These are phyloP conservation scores for Rhadinocentrus ornatus DNA, from an alignment of 2,797 vertebrate genomes.

Conservation along the genomic window DNA sequence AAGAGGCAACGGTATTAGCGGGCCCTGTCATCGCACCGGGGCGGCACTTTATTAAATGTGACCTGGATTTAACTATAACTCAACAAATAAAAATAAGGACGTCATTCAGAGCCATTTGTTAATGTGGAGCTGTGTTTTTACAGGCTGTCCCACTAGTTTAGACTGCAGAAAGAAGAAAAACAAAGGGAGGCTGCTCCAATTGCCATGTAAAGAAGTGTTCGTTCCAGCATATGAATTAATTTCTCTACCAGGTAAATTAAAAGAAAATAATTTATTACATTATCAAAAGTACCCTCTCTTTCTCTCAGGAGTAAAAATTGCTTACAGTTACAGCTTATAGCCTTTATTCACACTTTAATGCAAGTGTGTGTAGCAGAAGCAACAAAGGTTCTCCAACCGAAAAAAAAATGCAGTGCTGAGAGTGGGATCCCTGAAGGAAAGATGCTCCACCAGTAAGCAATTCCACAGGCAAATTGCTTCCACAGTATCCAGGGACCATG, in stretches of 20 bases:
- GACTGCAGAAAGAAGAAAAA: not conserved
- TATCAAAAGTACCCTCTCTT: not conserved
- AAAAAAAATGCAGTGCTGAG: slow-evolving; percentile 6
- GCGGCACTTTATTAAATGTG: slow-evolving; percentile 71
- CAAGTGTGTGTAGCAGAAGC: not conserved
- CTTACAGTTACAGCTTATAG: too few relatives aligned
- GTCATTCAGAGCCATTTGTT: slow-evolving; percentile 69
- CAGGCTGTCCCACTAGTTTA: slow-evolving; percentile 38
- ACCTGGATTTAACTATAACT: slow-evolving; percentile 78
- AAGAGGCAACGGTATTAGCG: slow-evolving; percentile 64
- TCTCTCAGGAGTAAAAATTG: not conserved
- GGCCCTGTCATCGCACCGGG: slow-evolving; percentile 47
- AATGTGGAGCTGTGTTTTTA: slow-evolving; percentile 49
- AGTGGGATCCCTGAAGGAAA: slow-evolving; percentile 11
- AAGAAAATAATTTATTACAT: not conserved
- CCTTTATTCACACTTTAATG: not conserved
- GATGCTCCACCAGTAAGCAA: slow-evolving; percentile 24
- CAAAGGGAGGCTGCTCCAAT: slow-evolving; percentile 21
- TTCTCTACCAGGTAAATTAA: slow-evolving; percentile 25
- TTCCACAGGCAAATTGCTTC: slow-evolving; percentile 43
- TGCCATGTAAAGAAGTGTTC: slow-evolving; percentile 22
- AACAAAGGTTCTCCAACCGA: not conserved
- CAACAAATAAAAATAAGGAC: slow-evolving; percentile 77
- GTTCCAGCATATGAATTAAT: slow-evolving; percentile 1
- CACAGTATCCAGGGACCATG: slow-evolving; percentile 42